Base-by-base conservation (phyloP, 2,888 invertebrate species). In the Anagyrus pseudococci region DNA sequence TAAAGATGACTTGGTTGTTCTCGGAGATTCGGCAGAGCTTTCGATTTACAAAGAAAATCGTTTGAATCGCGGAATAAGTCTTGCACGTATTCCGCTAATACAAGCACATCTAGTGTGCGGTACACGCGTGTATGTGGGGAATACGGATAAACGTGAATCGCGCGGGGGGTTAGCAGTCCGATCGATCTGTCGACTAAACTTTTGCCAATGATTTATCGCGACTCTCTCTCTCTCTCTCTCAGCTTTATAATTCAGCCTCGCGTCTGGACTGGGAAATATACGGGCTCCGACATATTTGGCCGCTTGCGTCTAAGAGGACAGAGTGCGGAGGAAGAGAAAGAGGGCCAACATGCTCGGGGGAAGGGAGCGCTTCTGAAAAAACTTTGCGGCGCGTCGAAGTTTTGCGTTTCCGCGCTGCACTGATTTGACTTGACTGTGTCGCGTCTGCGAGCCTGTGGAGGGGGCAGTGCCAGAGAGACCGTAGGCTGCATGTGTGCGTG, bases 141-240 rank as follows among this genome's bases (percentile, higher is more conserved):
- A 59, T 47, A 37, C 41, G 48, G 41, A 49, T 55, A 46, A 56
- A 26, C 56, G 57, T n/a, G 57, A 57, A 62, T 62, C 53, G 48
- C 48, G 2, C 13, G 26, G 7, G 25, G 17, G 33, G 46, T 41
- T 4, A 7, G 46, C 33, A n/a, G n/a, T n/a, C n/a, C n/a, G n/a
- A n/a, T 20, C 53, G 54, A 52, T 56, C 57, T 7, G 29, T 54
- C 54, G 50, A 37, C 55, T 46, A 40, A 61, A 56, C 53, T 62
- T 58, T 58, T 33, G 43, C 48, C 58, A 19, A 62, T 62, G 62
- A 62, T 62, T 62, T 62, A 37, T 57, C 47, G 55, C 25, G 55
- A 49, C 41, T 15, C 41, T 40, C 53, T 57, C 52, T 8, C 15
- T 37, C 15, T n/a, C n/a, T n/a, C n/a, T n/a, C n/a, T n/a, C n/a